Evolutionary conservation across 2,113 vertebrate species (phyloP).

Genomic region (Pelusios castaneus): DNA sequence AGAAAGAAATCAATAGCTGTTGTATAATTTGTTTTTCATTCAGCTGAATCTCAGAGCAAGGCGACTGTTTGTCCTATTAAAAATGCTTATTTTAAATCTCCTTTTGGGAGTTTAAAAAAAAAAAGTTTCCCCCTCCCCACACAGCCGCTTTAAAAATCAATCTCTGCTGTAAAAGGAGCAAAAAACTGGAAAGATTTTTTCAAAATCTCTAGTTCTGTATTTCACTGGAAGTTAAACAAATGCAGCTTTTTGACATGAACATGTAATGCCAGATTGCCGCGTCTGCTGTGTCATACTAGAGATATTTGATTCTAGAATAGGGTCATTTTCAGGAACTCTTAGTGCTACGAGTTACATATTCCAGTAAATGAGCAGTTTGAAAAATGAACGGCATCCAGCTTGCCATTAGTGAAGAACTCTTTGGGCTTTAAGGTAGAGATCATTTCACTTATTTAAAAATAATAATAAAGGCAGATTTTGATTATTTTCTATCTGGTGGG

Average conservation of each 20-base stretch:
- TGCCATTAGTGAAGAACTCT: slow-evolving; percentile 15
- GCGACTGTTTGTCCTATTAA: slow-evolving; percentile 56
- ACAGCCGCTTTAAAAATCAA: background rate
- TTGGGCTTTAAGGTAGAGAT: background rate
- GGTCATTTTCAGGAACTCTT: slow-evolving; percentile 38
- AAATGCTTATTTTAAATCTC: slow-evolving; percentile 56
- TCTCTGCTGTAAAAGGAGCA: background rate
- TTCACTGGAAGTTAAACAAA: background rate
- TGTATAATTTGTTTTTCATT: slow-evolving; percentile 50
- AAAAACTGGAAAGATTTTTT: background rate
- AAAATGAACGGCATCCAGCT: slow-evolving; percentile 59
- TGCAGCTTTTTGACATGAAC: background rate
- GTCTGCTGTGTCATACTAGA: background rate
- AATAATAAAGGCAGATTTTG: background rate
- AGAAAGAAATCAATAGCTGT: background rate
- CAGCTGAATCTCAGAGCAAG: background rate
- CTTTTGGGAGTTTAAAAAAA: background rate
- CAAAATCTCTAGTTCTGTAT: background rate
- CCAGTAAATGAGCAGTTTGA: slow-evolving; percentile 33
- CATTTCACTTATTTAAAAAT: slow-evolving; percentile 20
- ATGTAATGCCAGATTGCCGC: background rate
- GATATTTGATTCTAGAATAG: background rate
- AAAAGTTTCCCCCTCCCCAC: slow-evolving; percentile 13
- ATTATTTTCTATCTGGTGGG: background rate
- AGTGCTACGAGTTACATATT: slow-evolving; percentile 20